phyloP scores from a whole-genome alignment of 2,113 vertebrate species.

The Sakesphorus luctuosus region DNA sequence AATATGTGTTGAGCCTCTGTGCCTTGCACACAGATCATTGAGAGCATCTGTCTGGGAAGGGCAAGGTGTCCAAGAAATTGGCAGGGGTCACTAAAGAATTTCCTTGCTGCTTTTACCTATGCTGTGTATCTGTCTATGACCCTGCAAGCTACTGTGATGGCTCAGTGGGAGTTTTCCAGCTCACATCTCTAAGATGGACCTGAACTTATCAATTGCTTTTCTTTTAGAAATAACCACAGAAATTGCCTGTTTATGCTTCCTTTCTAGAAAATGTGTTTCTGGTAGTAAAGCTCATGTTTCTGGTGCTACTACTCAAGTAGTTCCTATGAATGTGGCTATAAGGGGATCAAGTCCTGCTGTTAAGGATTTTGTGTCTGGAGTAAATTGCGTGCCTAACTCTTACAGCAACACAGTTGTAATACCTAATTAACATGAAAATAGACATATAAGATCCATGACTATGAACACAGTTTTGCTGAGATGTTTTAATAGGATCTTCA shows the following conservation, averaged over 20 bases:
- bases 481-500: neutral
- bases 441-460: neutral
- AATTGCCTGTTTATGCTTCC: neutral
- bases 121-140: neutral
- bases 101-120: neutral
- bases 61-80: neutral
- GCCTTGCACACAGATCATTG: neutral
- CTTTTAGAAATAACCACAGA: neutral
- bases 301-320: neutral
- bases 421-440: neutral
- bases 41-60: neutral
- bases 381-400: neutral
- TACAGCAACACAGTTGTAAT: neutral
- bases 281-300: neutral
- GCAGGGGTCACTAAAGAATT: neutral
- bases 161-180: neutral
- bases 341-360: neutral
- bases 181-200: neutral
- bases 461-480: neutral
- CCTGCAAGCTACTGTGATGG: neutral
- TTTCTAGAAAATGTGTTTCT: neutral
- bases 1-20: neutral
- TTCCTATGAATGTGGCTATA: accelerated
- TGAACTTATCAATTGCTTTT: neutral
- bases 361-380: neutral